These are phyloP conservation scores for Pasiphila rectangulata DNA, from an alignment of 2,888 invertebrate species.

Conservation along the genomic window DNA sequence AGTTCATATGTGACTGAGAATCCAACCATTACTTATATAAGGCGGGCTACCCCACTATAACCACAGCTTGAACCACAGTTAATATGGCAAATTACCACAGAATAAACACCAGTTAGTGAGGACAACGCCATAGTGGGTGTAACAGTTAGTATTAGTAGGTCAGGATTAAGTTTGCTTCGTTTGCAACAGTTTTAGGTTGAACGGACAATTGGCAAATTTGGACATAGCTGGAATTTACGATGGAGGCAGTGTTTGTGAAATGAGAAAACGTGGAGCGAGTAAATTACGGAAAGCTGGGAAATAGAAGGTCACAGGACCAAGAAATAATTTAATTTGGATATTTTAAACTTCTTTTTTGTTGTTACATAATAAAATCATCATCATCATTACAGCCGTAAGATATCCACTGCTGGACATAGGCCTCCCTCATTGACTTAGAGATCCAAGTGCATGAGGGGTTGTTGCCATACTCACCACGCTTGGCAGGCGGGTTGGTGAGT, in stretches of 20 bases:
- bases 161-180: conserved; percentile 19
- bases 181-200: conserved; percentile 36
- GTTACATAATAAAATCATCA: too few species aligned
- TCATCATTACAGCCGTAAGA: too few species aligned
- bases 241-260: conserved; percentile 25
- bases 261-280: conserved; percentile 26
- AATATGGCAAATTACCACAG: conserved; percentile 32
- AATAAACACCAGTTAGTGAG: conserved; percentile 22
- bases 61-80: conserved; percentile 30
- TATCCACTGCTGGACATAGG: too few species aligned
- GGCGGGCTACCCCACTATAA: conserved; percentile 53
- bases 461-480: too few species aligned
- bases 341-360: too few species aligned
- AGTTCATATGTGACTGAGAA: conserved; percentile 51
- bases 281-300: conserved; percentile 11
- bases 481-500: too few species aligned
- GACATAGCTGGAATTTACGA: conserved; percentile 32
- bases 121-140: conserved; percentile 35
- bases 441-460: too few species aligned
- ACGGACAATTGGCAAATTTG: conserved; percentile 33
- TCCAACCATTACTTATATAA: conserved; percentile 57
- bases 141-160: conserved; percentile 7
- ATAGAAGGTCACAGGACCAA: not conserved
- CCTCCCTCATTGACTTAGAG: too few species aligned
- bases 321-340: too few species aligned